A percentile compares a stretch with the other conserved stretches of the same genome.
Conservation (phyloP, 1,140 invertebrate species). For the Heterodera schachtii region DNA sequence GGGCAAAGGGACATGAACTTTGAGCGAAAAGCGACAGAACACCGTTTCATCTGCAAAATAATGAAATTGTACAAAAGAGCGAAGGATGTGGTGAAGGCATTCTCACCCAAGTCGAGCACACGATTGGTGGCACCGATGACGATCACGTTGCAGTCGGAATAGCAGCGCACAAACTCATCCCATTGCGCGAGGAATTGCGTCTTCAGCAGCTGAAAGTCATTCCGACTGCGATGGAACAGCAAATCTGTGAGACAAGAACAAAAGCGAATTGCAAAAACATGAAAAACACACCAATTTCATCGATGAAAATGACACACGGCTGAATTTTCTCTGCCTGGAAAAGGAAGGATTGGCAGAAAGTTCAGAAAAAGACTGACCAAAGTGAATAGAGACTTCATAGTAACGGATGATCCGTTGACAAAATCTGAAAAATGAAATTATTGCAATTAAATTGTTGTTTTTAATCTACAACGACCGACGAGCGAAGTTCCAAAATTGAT, state of each 20-base stretch:
- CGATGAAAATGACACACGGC: constrained; percentile 91
- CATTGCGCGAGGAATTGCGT: constrained; percentile 73
- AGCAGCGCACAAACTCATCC: constrained; percentile 74
- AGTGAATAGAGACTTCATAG: constrained; percentile 91
- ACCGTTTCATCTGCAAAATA: no score
- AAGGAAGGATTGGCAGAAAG: constrained; percentile 69
- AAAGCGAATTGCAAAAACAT: neutral
- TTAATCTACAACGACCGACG: neutral
- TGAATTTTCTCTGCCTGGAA: constrained; percentile 88
- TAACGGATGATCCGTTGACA: constrained; percentile 95
- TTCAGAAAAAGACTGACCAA: constrained; percentile 66
- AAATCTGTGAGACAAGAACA: constrained; percentile 66
- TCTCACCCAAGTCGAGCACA: constrained; percentile 80
- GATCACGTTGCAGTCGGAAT: constrained; percentile 73
- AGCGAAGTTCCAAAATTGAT: constrained; percentile 88
- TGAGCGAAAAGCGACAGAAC: no score
- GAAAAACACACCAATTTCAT: constrained; percentile 78
- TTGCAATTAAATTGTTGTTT: no score
- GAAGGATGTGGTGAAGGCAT: no score
- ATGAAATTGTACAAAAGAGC: no score
- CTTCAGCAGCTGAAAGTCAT: constrained; percentile 99
- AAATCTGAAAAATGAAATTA: constrained; percentile 84
- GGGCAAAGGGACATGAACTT: no score
- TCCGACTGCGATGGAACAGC: constrained; percentile 89
- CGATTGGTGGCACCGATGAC: constrained; percentile 93